Evolutionary conservation across 2,797 vertebrate genomes (phyloP).

Genomic region (Intellagama lesueurii): DNA sequence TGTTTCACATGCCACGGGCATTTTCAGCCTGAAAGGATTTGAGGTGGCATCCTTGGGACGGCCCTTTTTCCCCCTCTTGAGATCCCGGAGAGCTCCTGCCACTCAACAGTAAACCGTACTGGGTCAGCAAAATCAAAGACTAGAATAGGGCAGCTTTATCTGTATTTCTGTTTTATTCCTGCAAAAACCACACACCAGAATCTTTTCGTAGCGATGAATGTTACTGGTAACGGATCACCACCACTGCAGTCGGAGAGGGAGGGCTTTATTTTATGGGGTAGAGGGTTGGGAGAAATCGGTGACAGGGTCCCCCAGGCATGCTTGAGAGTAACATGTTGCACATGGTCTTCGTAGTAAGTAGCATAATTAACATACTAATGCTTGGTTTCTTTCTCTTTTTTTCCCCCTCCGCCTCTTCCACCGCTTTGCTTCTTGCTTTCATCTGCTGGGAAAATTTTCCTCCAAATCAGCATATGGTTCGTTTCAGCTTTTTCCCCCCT

Average conservation of each 20-base stretch:
- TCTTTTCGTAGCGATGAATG: too few species aligned
- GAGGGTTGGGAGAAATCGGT: neutral
- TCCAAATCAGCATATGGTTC: constrained; percentile 92
- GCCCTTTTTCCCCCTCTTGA: neutral
- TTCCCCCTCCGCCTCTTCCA: constrained; percentile 33
- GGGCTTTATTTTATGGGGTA: neutral
- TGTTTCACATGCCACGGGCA: neutral
- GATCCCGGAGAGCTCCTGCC: neutral
- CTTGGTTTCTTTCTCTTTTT: constrained; percentile 26
- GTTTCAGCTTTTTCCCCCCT: constrained; percentile 79
- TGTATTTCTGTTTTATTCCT: neutral
- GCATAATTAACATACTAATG: constrained; percentile 14
- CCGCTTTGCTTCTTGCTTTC: constrained; percentile 65
- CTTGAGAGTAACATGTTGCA: neutral
- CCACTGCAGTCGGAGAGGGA: neutral
- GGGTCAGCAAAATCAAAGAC: neutral
- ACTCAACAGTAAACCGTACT: neutral
- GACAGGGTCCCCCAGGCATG: neutral
- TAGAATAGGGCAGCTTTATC: neutral
- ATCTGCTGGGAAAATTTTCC: constrained; percentile 83
- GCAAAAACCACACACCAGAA: too few species aligned
- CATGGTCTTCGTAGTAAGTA: neutral
- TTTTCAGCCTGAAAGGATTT: neutral
- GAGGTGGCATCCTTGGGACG: neutral
- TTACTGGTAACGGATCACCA: neutral